Base-by-base conservation (phyloP, 2,113 vertebrate species). In the Pedionomus torquatus region DNA sequence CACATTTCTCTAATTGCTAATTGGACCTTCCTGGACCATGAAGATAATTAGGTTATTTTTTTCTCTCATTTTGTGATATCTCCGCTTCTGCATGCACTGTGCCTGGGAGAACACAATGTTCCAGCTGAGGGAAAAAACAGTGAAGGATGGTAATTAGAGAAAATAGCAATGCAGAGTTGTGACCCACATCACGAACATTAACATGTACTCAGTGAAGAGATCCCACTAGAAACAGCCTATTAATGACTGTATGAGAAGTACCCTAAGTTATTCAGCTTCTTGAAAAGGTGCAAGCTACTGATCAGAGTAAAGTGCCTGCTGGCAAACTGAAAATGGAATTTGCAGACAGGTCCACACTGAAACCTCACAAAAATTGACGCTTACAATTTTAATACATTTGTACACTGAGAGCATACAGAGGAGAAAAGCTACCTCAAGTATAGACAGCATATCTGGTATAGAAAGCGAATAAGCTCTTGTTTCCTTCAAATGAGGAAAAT, bases 21-120 rank as follows among this genome's bases (percentile, higher is more conserved):
- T 91, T 96, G 88, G 65, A 75, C 87, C 93, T 97, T 95, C 60
- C 87, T 90, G 80, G 94, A 77, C 77, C 95, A 86, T 64, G 83
- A 54, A 95, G 83, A 93, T 92, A 92, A 96, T 96, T 90, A 87
- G 89, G 65, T 83, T 96, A 91, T 97, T 91, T 95, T 90, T 93
- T 46, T 66, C 61, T 92, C 87, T 35, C n/a, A 75, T 88, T 94
- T 91, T 86, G 55, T 79, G 74, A 54, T 91, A 76, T 95, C 39
- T 77, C 64, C 61, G 79, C 51, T 83, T 72, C 43, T 69, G 46
- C 90, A 44, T 92, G 84, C 46, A 21, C 52, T 51, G 12, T 96
- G 57, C 80, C 87, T 94, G 57, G 82, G 64, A 96, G 78, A 95
- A 93, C 37, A 74, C 39, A 89, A n/a, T 75, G 80, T 84, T 94